Percentiles rank a stretch among this genome's conserved stretches.
phyloP scores from a whole-genome alignment of 2,888 invertebrate genomes.

The Labia minor region DNA sequence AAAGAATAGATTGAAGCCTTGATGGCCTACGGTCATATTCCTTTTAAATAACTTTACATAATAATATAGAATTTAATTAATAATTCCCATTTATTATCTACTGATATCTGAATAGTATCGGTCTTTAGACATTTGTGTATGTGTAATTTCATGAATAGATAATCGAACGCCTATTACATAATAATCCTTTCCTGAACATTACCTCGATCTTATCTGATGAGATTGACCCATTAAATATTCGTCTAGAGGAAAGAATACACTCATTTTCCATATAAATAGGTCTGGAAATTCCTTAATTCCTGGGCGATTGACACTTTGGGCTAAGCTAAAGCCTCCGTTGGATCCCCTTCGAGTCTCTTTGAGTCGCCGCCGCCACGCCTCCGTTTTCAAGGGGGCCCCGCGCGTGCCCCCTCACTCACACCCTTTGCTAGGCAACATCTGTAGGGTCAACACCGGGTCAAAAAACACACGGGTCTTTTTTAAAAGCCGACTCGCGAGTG shows the following conservation, averaged over 20 bases:
- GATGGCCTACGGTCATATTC: neutral
- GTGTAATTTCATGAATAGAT: neutral
- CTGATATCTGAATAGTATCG: neutral
- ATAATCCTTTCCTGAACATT: neutral
- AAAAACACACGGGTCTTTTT: neutral
- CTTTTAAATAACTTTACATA: conserved; percentile 1
- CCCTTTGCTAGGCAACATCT: neutral
- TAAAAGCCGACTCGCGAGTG: conserved; percentile 4
- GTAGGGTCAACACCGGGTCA: conserved; percentile 13
- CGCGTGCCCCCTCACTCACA: neutral
- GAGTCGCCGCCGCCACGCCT: conserved; percentile 2
- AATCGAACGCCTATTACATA: neutral
- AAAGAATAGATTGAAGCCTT: no score
- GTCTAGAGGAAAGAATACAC: neutral
- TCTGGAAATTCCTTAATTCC: neutral
- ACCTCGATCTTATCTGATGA: neutral
- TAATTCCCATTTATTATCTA: conserved; percentile 1
- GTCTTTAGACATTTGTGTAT: neutral
- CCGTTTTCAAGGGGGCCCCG: neutral
- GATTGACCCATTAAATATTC: conserved; percentile 13
- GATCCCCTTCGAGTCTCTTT: neutral
- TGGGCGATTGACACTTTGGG: neutral
- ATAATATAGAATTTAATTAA: conserved; percentile 1
- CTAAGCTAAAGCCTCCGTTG: neutral
- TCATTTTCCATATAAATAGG: neutral